Evolutionary conservation across 1,140 invertebrate species (phyloP).

Genomic region (Saccostrea echinata): DNA sequence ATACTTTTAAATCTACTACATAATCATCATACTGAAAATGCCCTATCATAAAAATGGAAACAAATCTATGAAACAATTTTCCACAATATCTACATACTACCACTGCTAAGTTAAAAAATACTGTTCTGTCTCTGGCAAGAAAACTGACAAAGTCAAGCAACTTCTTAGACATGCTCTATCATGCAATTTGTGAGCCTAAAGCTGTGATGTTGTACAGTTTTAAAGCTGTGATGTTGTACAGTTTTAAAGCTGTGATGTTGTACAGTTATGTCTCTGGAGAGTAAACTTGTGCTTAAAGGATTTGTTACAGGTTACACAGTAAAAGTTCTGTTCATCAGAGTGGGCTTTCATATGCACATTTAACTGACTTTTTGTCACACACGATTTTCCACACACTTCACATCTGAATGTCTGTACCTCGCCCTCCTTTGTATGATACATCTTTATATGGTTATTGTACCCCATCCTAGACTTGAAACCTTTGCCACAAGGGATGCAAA

Average conservation of each 20-base stretch:
- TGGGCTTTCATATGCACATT: constrained; percentile 31
- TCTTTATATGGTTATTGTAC: constrained; percentile 1
- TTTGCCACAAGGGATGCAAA: constrained; percentile 44
- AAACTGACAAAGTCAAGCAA: not conserved
- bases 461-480: constrained; percentile 44
- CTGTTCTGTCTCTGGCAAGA: constrained; percentile 27
- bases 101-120: too few species aligned
- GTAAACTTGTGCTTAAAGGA: constrained; percentile 47
- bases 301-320: constrained; percentile 41
- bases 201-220: constrained; percentile 1
- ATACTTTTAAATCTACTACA: too few species aligned
- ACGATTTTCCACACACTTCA: constrained; percentile 45
- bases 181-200: not conserved
- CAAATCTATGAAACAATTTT: too few species aligned
- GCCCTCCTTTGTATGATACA: constrained; percentile 22
- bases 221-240: constrained; percentile 6
- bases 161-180: not conserved
- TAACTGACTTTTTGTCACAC: constrained; percentile 36
- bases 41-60: too few species aligned
- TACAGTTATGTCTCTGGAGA: constrained; percentile 40
- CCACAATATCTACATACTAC: too few species aligned
- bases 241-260: not conserved
- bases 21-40: too few species aligned
- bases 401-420: constrained; percentile 23
- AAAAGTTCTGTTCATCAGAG: constrained; percentile 38